Percentiles rank a stretch among this genome's conserved stretches.
phyloP scores from a whole-genome alignment of 2,888 invertebrate genomes.

The Tuberolachnus salignus region DNA sequence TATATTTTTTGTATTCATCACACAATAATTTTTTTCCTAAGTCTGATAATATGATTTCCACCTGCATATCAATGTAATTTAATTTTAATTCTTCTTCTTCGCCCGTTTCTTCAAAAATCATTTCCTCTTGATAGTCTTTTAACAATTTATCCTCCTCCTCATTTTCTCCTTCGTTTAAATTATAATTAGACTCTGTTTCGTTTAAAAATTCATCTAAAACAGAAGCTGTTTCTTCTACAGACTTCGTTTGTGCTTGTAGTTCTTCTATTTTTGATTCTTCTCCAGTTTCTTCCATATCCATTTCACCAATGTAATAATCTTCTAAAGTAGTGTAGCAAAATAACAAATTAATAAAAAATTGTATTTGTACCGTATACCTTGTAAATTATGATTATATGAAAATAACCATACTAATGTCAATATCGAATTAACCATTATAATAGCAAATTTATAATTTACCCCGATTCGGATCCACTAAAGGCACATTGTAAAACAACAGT shows the following conservation, averaged over 20 bases:
- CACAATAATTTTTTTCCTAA: slow-evolving; percentile 62
- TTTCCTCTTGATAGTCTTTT: not conserved
- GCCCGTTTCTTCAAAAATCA: slow-evolving; percentile 58
- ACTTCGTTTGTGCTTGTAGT: slow-evolving; percentile 10
- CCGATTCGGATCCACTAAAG: slow-evolving; percentile 59
- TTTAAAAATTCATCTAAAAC: slow-evolving; percentile 61
- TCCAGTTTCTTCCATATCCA: slow-evolving; percentile 46
- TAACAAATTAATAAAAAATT: no score
- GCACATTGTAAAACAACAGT: slow-evolving; percentile 72
- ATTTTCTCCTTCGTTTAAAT: not conserved
- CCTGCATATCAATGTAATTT: not conserved
- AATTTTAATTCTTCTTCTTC: slow-evolving; percentile 59
- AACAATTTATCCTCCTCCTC: not conserved
- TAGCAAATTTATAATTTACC: slow-evolving; percentile 1
- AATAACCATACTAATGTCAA: not conserved
- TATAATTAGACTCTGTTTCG: not conserved
- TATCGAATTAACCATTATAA: not conserved
- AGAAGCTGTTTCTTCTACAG: slow-evolving; percentile 31
- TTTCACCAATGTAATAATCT: not conserved
- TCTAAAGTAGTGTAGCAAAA: no score
- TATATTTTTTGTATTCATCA: slow-evolving; percentile 70
- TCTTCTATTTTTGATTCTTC: slow-evolving; percentile 57
- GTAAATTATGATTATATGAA: not conserved
- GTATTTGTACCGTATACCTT: no score
- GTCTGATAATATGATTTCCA: slow-evolving; percentile 20